phyloP scores from a whole-genome alignment of 2,797 vertebrate species.

The Dicrostonyx torquatus region DNA sequence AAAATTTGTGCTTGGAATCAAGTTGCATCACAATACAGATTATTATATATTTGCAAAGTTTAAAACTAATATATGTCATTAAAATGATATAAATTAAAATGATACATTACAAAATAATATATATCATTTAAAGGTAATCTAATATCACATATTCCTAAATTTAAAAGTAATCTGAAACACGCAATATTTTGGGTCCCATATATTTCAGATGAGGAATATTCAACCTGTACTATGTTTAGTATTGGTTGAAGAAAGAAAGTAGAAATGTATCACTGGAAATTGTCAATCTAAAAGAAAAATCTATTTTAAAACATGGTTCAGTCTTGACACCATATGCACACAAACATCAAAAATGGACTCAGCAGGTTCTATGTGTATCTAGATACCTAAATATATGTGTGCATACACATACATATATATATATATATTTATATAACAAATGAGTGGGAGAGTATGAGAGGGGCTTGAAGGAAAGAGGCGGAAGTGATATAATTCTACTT shows the following conservation, averaged over 20 bases:
- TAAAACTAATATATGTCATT: neutral
- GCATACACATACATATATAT: neutral
- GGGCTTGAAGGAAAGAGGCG: neutral
- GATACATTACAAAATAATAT: no score
- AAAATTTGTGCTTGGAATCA: neutral
- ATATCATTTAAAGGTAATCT: no score
- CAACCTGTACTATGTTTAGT: neutral
- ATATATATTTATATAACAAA: neutral
- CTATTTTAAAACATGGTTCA: constrained; percentile 12
- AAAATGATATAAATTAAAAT: no score
- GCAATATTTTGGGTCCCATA: neutral
- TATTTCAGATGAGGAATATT: neutral
- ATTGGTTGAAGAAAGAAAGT: neutral
- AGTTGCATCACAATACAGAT: neutral
- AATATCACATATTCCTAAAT: no score
- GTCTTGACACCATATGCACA: neutral
- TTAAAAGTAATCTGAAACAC: neutral
- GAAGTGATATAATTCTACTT: neutral
- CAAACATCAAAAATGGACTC: neutral
- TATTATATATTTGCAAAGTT: neutral
- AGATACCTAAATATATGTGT: neutral
- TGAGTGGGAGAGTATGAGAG: neutral
- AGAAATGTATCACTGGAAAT: constrained; percentile 39
- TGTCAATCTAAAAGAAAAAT: constrained; percentile 15
- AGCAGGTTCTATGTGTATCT: neutral